Evolutionary conservation across 2,797 vertebrate species (phyloP).

Genomic region (Epinephelus awoara): DNA sequence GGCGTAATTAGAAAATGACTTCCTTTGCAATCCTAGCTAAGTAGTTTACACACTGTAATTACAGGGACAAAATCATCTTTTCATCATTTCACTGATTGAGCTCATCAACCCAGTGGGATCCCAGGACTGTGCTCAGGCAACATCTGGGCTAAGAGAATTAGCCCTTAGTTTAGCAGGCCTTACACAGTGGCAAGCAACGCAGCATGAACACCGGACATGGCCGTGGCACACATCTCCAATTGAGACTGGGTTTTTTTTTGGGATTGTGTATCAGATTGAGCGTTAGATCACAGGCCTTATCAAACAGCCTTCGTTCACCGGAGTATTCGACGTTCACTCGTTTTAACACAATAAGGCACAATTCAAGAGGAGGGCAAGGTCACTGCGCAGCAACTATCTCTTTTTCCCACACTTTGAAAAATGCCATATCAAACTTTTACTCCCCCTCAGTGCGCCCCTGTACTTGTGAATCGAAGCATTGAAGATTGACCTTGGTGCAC

Average conservation of each 20-base stretch:
- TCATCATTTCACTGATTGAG: conserved; percentile 99
- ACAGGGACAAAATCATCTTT: conserved; percentile 99
- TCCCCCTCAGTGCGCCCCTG: conserved; percentile 46
- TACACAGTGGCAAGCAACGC: conserved; percentile 65
- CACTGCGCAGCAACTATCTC: conserved; percentile 35
- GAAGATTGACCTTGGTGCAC: conserved; percentile 72
- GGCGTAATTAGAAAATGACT: conserved; percentile 99
- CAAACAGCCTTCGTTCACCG: not conserved
- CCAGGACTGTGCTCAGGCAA: conserved; percentile 99
- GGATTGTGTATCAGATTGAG: not conserved
- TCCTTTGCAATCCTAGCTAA: conserved; percentile 99
- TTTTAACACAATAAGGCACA: conserved; percentile 16
- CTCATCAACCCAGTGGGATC: conserved; percentile 99
- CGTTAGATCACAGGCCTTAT: conserved; percentile 20
- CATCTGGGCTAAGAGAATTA: conserved; percentile 99
- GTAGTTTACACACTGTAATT: conserved; percentile 99
- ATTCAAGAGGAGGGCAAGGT: conserved; percentile 43
- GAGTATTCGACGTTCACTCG: not conserved
- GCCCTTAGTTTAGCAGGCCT: conserved; percentile 94
- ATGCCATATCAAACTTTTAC: conserved; percentile 64
- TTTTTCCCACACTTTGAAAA: conserved; percentile 65
- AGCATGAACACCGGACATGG: conserved; percentile 65
- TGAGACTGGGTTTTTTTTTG: conserved; percentile 10
- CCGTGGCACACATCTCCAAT: conserved; percentile 43
- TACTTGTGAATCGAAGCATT: conserved; percentile 44